Base-by-base conservation (phyloP, 1,140 invertebrate genomes). In the Brevipalpus yothersi region DNA sequence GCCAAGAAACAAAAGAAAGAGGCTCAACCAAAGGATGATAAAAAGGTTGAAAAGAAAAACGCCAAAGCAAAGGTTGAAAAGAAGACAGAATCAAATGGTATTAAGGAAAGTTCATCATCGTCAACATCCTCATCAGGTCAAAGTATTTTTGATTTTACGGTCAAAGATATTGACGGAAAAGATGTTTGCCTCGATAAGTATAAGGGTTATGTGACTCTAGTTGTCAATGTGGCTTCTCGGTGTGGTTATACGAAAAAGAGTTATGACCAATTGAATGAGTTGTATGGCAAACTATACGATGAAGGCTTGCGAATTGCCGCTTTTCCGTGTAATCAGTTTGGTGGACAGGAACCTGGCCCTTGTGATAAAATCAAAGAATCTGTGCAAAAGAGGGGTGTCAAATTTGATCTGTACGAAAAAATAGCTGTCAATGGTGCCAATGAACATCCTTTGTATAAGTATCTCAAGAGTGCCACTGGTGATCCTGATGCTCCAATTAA, bases 261-360 rank as follows among this genome's bases (percentile, higher is more conserved):
- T 69, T 89, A 89, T 69, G 77, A 69, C 62, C 78, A 84, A 67
- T 71, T 90, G 17, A 79, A 79, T 39, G 73, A 79, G 58, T 68
- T 90, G 9, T 79, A 86, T 67, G 75, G 82, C 51, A 78, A 68
- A 17, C 84, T 81, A 67, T 76, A 69, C 40, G 77, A 80, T 43
- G 68, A 65, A 13, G 71, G 76, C 64, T 71, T 87, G 60, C 77
- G 76, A 66, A 86, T 91, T 65, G 69, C 88, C 5, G 89, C 81
- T 4, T 94, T 94, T 72, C 90, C 90, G 0, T 92, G 87, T 67
- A 92, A 94, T 71, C 87, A 94, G 68, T 94, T 95, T 72, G n/a
- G n/a, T 8, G 73, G 75, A 0, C 87, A 80, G 67, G 86, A 89
- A 72, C 84, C 84, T 1, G 82, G 81, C 0, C 76, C 74, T 45